Evolutionary conservation across 2,797 vertebrate genomes (phyloP).

Genomic region (Zalophus californianus): DNA sequence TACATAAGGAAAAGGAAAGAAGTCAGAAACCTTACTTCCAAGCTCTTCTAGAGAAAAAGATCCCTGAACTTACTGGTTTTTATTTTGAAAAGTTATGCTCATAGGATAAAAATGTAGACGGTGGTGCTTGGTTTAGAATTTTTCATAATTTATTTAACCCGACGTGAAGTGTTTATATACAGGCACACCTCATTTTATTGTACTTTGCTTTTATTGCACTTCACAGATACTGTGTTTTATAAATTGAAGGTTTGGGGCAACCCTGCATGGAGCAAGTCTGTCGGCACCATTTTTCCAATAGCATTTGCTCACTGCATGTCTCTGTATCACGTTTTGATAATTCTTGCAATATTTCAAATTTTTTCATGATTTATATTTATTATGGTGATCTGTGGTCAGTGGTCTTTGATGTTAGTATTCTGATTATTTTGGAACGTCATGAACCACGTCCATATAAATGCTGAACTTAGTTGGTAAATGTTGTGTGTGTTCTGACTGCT

Average conservation of each 20-base stretch:
- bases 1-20: neutral
- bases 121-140: neutral
- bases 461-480: neutral
- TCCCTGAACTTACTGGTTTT: neutral
- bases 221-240: neutral
- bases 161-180: neutral
- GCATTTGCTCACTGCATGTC: neutral
- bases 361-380: neutral
- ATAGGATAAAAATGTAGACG: neutral
- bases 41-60: neutral
- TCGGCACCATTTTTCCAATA: neutral
- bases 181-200: neutral
- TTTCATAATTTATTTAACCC: neutral
- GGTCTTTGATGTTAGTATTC: neutral
- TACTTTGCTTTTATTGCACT: neutral
- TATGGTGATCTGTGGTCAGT: neutral
- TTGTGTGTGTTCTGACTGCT: neutral
- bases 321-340: neutral
- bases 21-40: neutral
- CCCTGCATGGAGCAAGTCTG: neutral
- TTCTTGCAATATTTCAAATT: neutral
- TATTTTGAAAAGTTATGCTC: neutral
- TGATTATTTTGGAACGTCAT: neutral
- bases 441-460: neutral
- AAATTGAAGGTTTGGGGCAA: neutral